Evolutionary conservation across 2,888 invertebrate genomes (phyloP).

Genomic region (Neoaliturus tenellus): DNA sequence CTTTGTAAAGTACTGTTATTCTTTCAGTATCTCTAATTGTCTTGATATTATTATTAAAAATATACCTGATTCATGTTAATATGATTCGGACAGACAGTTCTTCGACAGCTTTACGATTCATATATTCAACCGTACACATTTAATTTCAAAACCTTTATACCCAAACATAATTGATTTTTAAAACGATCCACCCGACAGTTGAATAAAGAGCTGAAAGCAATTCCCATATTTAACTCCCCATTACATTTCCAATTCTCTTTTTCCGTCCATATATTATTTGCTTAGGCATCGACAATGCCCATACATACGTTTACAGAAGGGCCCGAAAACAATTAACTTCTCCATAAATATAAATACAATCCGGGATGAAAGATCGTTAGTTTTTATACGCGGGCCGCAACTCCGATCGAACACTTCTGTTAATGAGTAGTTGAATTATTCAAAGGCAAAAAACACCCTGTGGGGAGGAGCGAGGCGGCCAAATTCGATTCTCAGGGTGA

Average conservation of each 20-base stretch:
- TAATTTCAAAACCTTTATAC: no score
- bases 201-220: background rate
- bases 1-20: no score
- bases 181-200: background rate
- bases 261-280: background rate
- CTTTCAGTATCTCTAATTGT: no score
- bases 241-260: slow-evolving; percentile 15
- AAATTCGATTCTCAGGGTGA: slow-evolving; percentile 14
- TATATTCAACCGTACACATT: no score
- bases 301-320: background rate
- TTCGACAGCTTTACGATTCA: no score
- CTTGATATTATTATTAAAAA: no score
- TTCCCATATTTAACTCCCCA: slow-evolving; percentile 31
- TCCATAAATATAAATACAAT: slow-evolving; percentile 33
- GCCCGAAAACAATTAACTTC: slow-evolving; percentile 13
- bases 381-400: slow-evolving; percentile 2
- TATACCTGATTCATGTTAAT: no score
- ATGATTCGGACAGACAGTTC: no score
- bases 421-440: slow-evolving; percentile 26
- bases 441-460: slow-evolving; percentile 31
- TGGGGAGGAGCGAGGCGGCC: background rate
- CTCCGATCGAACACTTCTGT: slow-evolving; percentile 17
- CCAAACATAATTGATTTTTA: no score
- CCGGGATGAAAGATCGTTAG: slow-evolving; percentile 27
- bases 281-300: background rate